A percentile compares a stretch with the other conserved stretches of the same genome.
These are phyloP conservation scores for Lasiurus borealis DNA, from an alignment of 2,113 vertebrate species.

Conservation along the genomic window DNA sequence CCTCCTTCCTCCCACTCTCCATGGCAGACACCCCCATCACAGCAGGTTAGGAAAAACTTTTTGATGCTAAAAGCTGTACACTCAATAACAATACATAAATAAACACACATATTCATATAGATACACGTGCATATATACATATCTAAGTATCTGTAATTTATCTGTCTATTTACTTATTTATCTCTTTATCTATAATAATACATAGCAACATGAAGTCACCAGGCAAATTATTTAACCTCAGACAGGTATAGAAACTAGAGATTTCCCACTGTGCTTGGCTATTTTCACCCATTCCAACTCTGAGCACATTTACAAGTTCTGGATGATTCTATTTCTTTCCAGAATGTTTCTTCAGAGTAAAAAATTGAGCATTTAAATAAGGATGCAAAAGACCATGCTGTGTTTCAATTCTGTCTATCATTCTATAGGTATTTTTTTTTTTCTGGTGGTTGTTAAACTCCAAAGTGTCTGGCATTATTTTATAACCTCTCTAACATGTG, in stretches of 20 bases:
- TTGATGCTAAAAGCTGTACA: neutral
- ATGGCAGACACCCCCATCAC: no score
- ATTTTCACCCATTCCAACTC: constrained; percentile 40
- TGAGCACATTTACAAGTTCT: neutral
- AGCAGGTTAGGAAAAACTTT: neutral
- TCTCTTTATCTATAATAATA: neutral
- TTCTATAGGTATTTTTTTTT: neutral
- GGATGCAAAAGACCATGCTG: neutral
- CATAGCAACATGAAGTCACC: neutral
- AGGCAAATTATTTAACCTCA: neutral
- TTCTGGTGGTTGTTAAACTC: neutral
- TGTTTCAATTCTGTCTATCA: neutral
- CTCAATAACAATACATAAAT: neutral
- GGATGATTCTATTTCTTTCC: constrained; percentile 50
- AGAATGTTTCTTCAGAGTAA: constrained; percentile 39
- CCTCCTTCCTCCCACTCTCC: neutral
- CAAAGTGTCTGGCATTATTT: constrained; percentile 5
- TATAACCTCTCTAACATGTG: neutral
- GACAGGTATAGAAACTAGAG: neutral
- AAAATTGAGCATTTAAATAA: neutral
- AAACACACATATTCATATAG: neutral
- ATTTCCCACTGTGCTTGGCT: constrained; percentile 16
- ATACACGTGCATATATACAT: neutral
- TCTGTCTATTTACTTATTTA: neutral
- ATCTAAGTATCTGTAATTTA: neutral